phyloP scores from a whole-genome alignment of 2,113 vertebrate genomes.

The Scopus umbretta region DNA sequence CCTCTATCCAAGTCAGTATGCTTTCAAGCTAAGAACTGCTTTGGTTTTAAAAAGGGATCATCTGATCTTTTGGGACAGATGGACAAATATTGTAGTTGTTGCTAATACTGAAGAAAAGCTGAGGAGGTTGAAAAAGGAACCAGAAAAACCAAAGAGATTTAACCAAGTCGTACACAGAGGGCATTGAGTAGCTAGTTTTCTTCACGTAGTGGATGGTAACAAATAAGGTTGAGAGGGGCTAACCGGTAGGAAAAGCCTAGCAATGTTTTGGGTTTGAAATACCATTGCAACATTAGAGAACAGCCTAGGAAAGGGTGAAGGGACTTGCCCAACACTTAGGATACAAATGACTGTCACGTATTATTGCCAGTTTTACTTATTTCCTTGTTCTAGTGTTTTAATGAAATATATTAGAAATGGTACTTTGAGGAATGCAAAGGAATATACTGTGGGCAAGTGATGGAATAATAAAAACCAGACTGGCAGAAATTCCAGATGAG shows the following conservation, averaged over 20 bases:
- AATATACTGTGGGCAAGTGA: not conserved
- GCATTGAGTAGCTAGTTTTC: not conserved
- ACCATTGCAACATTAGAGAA: not conserved
- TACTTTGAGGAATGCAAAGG: not conserved
- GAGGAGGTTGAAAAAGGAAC: not conserved
- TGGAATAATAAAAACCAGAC: not conserved
- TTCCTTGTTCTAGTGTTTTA: not conserved
- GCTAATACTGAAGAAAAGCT: not conserved
- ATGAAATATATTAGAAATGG: not conserved
- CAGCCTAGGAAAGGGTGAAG: not conserved
- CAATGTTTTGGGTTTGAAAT: not conserved
- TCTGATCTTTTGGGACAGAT: not conserved
- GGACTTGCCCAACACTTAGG: fast-evolving
- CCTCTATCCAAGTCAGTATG: not conserved
- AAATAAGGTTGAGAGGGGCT: not conserved
- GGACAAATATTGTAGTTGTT: not conserved
- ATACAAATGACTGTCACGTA: not conserved
- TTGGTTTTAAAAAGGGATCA: not conserved
- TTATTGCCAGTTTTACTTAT: not conserved
- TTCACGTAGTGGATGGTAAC: not conserved
- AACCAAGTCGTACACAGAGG: not conserved
- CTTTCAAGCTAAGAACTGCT: not conserved
- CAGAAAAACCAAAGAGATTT: not conserved
- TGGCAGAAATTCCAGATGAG: not conserved
- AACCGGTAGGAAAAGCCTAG: not conserved